Conservation (phyloP, 1,140 invertebrate genomes). For the Tachypleus tridentatus region DNA sequence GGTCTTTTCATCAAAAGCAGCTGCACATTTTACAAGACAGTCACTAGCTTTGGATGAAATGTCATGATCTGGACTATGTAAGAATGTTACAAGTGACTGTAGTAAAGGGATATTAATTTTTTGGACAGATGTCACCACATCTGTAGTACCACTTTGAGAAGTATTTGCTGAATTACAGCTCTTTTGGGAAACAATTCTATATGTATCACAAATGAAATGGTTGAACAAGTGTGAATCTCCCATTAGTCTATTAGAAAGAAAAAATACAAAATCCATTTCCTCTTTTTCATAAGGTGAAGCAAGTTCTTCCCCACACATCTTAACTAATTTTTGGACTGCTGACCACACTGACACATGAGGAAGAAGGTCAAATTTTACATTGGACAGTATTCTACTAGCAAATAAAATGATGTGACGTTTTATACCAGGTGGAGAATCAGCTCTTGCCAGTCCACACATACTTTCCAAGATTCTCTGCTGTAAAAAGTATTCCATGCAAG, state of each 20-base stretch:
- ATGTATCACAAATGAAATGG: slow-evolving; percentile 25
- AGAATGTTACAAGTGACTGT: slow-evolving; percentile 48
- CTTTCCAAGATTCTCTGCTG: slow-evolving; percentile 55
- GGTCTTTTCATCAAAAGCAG: slow-evolving; percentile 49
- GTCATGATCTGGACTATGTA: slow-evolving; percentile 55
- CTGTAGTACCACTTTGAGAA: no score
- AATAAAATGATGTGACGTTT: slow-evolving; percentile 47
- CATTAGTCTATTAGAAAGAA: slow-evolving; percentile 54
- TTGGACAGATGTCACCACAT: no score
- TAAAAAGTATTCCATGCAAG: slow-evolving; percentile 58
- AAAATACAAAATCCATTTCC: slow-evolving; percentile 58
- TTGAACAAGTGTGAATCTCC: slow-evolving; percentile 54
- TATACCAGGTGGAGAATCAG: slow-evolving; percentile 59
- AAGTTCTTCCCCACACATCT: slow-evolving; percentile 53
- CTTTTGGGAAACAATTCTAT: no score
- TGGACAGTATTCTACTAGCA: slow-evolving; percentile 48
- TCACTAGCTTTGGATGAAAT: slow-evolving; percentile 59
- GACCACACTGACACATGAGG: slow-evolving; percentile 54
- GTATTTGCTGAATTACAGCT: no score
- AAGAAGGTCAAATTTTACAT: slow-evolving; percentile 47
- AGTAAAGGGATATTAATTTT: slow-evolving; percentile 31
- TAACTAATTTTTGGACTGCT: slow-evolving; percentile 52
- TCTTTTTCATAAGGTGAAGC: slow-evolving; percentile 61
- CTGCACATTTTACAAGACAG: slow-evolving; percentile 35
- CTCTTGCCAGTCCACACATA: slow-evolving; percentile 50